Evolutionary conservation across 2,797 vertebrate species (phyloP).

Genomic region (Varecia variegata): DNA sequence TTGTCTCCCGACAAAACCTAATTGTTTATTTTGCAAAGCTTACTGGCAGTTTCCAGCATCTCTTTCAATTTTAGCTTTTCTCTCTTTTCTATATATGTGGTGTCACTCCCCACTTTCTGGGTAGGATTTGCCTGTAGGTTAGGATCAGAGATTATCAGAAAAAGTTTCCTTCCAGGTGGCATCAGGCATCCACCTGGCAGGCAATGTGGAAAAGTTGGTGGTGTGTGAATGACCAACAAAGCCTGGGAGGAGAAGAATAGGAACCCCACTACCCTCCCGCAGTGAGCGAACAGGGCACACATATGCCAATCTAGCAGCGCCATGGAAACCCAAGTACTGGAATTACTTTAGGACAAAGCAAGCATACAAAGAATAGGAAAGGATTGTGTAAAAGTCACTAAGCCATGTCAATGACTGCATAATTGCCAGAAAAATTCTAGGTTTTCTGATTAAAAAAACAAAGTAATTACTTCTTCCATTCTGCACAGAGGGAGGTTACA

Average conservation of each 20-base stretch:
- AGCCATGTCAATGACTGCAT: background rate
- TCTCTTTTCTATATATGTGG: constrained; percentile 20
- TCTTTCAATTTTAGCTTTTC: constrained; percentile 49
- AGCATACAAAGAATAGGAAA: background rate
- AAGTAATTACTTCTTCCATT: background rate
- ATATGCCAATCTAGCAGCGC: background rate
- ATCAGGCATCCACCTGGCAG: background rate
- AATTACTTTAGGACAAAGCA: background rate
- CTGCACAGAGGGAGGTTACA: background rate
- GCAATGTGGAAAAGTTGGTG: background rate
- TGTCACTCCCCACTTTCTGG: background rate
- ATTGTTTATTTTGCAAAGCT: constrained; percentile 47
- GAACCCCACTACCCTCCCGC: background rate
- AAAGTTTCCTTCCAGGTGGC: background rate
- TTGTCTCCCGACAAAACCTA: constrained; percentile 66
- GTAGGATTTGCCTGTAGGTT: constrained; percentile 28
- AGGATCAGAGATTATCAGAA: background rate
- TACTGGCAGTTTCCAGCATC: constrained; percentile 29
- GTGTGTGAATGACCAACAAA: constrained; percentile 51
- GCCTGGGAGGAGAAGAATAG: background rate
- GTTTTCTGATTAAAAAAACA: background rate
- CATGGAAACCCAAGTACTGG: background rate
- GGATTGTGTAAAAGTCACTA: background rate
- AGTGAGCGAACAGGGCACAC: background rate
- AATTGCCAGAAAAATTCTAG: background rate